Conservation (phyloP, 1,140 invertebrate species). For the Phortica variegata region DNA sequence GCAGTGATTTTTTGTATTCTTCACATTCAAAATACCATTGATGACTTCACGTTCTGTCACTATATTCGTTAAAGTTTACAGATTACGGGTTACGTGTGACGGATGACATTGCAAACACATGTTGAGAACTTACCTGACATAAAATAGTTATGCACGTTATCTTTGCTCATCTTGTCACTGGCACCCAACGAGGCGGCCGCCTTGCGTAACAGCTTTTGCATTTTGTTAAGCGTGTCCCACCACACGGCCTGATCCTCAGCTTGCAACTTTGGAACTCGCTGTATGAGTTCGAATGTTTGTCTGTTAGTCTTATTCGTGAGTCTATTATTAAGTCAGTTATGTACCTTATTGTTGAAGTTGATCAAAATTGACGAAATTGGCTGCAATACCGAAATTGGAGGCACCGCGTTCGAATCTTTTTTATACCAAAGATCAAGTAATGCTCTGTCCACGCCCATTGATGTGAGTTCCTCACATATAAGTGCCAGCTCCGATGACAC, state of each 20-base stretch:
- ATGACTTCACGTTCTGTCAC: constrained; percentile 98
- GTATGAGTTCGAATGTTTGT: constrained; percentile 18
- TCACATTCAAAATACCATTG: constrained; percentile 89
- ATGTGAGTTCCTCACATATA: constrained; percentile 63
- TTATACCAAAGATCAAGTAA: constrained; percentile 94
- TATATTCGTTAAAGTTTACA: constrained; percentile 59
- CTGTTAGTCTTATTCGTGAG: background rate
- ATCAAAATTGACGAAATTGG: constrained; percentile 96
- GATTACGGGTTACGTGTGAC: no score
- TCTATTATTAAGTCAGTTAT: background rate
- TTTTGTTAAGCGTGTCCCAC: constrained; percentile 95
- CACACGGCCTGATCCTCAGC: constrained; percentile 94
- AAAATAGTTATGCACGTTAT: constrained; percentile 97
- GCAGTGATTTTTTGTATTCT: constrained; percentile 94
- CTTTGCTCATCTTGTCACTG: constrained; percentile 83
- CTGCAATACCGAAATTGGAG: constrained; percentile 88
- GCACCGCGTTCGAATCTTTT: constrained; percentile 93
- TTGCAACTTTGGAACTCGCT: constrained; percentile 91
- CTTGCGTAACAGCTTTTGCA: constrained; percentile 93
- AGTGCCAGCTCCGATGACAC: constrained; percentile 87
- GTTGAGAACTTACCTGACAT: constrained; percentile 81
- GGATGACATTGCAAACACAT: background rate
- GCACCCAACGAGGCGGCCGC: constrained; percentile 83
- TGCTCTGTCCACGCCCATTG: constrained; percentile 76
- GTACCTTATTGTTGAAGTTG: constrained; percentile 97